phyloP scores from a whole-genome alignment of 1,140 invertebrate species.

The Cyclargus thomasi region DNA sequence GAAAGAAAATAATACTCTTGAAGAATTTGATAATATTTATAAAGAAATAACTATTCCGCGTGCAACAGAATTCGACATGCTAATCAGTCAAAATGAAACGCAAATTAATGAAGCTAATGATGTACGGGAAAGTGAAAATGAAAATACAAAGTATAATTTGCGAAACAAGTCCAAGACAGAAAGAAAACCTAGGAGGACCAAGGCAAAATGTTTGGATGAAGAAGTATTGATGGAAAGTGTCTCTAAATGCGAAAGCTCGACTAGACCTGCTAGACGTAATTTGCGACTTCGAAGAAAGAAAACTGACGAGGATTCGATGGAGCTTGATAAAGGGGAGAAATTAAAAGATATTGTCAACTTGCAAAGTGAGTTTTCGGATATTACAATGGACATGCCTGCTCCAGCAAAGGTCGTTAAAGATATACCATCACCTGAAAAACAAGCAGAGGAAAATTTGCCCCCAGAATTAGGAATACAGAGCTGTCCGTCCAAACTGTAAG shows the following conservation, averaged over 20 bases:
- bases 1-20: constrained; percentile 44
- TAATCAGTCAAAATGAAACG: constrained; percentile 36
- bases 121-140: constrained; percentile 17
- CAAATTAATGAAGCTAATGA: constrained; percentile 21
- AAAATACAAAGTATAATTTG: constrained; percentile 49
- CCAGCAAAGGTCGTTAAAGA: constrained; percentile 38
- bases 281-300: constrained; percentile 41
- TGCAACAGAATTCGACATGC: constrained; percentile 53
- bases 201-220: constrained; percentile 23
- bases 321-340: constrained; percentile 33
- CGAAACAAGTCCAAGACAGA: constrained; percentile 35
- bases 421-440: constrained; percentile 50
- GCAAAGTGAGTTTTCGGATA: constrained; percentile 54
- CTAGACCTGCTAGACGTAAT: constrained; percentile 33
- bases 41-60: constrained; percentile 46
- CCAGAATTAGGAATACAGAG: constrained; percentile 46
- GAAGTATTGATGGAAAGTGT: constrained; percentile 35
- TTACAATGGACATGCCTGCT: constrained; percentile 48
- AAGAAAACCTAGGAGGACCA: constrained; percentile 26
- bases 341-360: constrained; percentile 58
- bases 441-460: constrained; percentile 43
- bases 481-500: constrained; percentile 66
- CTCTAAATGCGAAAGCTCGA: constrained; percentile 35
- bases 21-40: constrained; percentile 58
- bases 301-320: constrained; percentile 28